Evolutionary conservation across 2,888 invertebrate genomes (phyloP).

Genomic region (Odontothrips loti): DNA sequence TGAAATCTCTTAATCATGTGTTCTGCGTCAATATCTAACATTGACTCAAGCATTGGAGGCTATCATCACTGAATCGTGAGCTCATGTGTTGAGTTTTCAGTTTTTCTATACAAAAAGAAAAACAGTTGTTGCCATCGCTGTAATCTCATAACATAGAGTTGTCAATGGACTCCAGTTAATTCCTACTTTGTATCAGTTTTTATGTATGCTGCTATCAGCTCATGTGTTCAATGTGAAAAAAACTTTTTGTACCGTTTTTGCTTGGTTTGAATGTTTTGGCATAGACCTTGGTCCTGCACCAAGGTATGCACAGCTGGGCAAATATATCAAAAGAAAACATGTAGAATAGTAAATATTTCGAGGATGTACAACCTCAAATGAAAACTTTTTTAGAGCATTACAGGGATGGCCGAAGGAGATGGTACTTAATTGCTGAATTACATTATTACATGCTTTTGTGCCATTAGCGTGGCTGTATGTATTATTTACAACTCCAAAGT

Average conservation of each 20-base stretch:
- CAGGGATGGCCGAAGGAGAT: background rate
- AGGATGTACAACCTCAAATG: background rate
- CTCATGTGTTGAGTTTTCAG: too few relatives aligned
- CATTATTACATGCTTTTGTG: background rate
- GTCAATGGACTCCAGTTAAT: background rate
- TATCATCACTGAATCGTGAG: too few relatives aligned
- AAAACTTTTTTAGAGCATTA: background rate
- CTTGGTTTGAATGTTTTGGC: slow-evolving; percentile 11
- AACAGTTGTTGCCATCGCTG: background rate
- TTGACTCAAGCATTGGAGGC: too few relatives aligned
- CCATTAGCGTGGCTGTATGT: background rate
- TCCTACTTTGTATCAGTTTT: background rate
- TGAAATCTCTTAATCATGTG: background rate
- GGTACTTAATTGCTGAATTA: slow-evolving; percentile 6
- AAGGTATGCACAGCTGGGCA: slow-evolving; percentile 1
- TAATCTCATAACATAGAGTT: background rate
- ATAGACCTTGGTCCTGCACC: background rate
- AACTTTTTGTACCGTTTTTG: background rate
- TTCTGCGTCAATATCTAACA: background rate
- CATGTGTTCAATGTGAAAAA: slow-evolving; percentile 1
- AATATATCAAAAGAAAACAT: background rate
- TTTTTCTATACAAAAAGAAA: background rate
- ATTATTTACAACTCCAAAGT: background rate
- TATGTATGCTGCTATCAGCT: background rate
- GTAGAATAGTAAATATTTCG: background rate